These are phyloP conservation scores for Silvanus unidentatus DNA, from an alignment of 2,888 invertebrate species.

Conservation along the genomic window DNA sequence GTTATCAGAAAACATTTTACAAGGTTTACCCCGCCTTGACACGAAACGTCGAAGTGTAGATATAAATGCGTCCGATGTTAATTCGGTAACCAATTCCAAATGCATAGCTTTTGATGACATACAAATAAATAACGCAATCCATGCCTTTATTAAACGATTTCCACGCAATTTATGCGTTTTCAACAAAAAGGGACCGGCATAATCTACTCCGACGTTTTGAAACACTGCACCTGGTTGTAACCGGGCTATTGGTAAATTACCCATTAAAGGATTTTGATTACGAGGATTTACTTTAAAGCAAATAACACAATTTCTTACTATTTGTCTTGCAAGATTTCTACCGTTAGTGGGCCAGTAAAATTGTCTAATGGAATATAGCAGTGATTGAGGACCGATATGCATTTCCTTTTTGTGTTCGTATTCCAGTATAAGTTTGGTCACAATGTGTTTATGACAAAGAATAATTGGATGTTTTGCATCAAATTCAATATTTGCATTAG, in stretches of 20 bases:
- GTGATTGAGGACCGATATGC: constrained; percentile 3
- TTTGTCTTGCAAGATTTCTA: background rate
- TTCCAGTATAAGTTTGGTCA: too few species aligned
- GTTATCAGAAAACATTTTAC: constrained; percentile 3
- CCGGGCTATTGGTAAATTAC: constrained; percentile 5
- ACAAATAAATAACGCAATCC: too few species aligned
- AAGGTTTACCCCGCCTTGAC: constrained; percentile 3
- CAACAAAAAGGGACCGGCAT: constrained; percentile 7
- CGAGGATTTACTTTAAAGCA: constrained; percentile 4
- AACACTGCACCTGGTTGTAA: constrained; percentile 6
- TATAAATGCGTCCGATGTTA: constrained; percentile 8
- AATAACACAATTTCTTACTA: background rate
- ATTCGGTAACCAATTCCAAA: too few species aligned
- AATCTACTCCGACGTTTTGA: constrained; percentile 11
- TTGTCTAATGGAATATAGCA: constrained; percentile 1
- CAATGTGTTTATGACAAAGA: too few species aligned
- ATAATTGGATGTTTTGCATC: too few species aligned
- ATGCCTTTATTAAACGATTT: constrained; percentile 4
- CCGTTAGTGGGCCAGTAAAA: constrained; percentile 3
- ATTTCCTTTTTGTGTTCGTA: background rate
- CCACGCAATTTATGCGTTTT: background rate
- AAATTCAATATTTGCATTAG: too few species aligned
- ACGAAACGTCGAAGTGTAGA: constrained; percentile 8
- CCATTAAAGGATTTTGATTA: too few species aligned
- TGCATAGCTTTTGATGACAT: constrained; percentile 8